Evolutionary conservation across 2,888 invertebrate species (phyloP), one percentile per base, ranked within the genome.

Genomic region (Schizotus pectinicornis): DNA sequence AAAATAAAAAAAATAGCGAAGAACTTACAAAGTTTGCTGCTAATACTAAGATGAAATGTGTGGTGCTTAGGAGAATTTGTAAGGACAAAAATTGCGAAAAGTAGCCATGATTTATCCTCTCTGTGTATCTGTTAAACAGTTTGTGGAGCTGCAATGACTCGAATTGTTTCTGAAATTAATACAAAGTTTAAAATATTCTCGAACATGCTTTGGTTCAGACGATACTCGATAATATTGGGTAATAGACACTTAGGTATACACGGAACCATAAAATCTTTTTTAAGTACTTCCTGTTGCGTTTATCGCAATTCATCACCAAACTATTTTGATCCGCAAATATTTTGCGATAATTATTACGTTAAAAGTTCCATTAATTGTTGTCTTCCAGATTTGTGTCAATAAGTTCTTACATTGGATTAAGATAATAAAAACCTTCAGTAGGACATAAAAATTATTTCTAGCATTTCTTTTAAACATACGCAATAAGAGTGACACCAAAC

Each of bases 31-130:
- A n/a, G 31, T 45, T 45, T 33, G 45, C 31, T 8, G 39, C 7
- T 13, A 68, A 61, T 39, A 73, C 64, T 35, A 80, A 70, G 45
- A 87, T 71, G 61, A 90, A 82, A 72, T 92, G 91, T 1, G 82
- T 78, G 2, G 85, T 78, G 37, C 88, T 87, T 48, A 92, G 84
- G 34, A 87, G 73, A 52, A 87, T 80, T 72, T 91, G 86, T 45
- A 92, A 81, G 13, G 89, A 81, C 62, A 92, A 83, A 78, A 90
- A 92, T 56, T 92, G 84, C 61, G 89, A 88, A 62, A 92, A 86
- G 66, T 91, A 88, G 48, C 90, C 90, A 78, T 90, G 87, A 72
- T 89, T 88, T 59, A 93, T 81, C 69, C 91, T 88, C 67, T 89
- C 87, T 65, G 89, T 90, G 73, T 93, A 94, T 61, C 85, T 83